Evolutionary conservation across 2,888 invertebrate species (phyloP).

Genomic region (Dichetophora obliterata): DNA sequence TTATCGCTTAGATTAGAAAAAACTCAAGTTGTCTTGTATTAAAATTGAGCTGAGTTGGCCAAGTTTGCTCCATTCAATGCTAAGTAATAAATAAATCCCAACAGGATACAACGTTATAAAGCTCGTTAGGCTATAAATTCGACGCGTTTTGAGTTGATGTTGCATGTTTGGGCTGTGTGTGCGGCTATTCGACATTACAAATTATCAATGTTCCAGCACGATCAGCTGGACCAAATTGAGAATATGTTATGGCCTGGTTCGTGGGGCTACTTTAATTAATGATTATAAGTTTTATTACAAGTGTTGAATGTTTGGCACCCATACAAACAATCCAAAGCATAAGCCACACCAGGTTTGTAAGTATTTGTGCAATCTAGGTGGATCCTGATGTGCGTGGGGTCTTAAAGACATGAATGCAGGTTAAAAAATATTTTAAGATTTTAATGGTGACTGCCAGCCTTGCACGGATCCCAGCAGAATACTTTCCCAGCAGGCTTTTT

Average conservation of each 20-base stretch:
- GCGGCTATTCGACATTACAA: not conserved
- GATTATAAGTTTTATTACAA: not conserved
- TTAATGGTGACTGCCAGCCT: too few relatives aligned
- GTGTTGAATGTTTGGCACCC: not conserved
- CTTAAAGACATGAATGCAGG: too few relatives aligned
- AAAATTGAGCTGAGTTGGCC: not conserved
- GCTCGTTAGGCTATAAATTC: not conserved
- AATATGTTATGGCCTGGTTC: not conserved
- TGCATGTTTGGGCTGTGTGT: not conserved
- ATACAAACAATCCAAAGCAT: not conserved
- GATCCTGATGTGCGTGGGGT: not conserved
- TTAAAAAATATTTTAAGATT: too few relatives aligned
- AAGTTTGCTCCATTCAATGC: too few relatives aligned
- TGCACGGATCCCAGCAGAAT: too few relatives aligned
- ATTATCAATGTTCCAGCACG: not conserved
- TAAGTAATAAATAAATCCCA: not conserved
- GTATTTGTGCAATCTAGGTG: not conserved
- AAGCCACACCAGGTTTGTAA: not conserved
- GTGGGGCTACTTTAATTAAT: slow-evolving; percentile 2
- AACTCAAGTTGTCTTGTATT: not conserved
- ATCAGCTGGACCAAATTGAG: not conserved
- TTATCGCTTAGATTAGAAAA: not conserved
- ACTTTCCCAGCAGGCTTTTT: too few relatives aligned
- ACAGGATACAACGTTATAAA: not conserved
- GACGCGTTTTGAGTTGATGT: not conserved